Evolutionary conservation across 1,140 invertebrate genomes (phyloP).

Genomic region (Plodia interpunctella): DNA sequence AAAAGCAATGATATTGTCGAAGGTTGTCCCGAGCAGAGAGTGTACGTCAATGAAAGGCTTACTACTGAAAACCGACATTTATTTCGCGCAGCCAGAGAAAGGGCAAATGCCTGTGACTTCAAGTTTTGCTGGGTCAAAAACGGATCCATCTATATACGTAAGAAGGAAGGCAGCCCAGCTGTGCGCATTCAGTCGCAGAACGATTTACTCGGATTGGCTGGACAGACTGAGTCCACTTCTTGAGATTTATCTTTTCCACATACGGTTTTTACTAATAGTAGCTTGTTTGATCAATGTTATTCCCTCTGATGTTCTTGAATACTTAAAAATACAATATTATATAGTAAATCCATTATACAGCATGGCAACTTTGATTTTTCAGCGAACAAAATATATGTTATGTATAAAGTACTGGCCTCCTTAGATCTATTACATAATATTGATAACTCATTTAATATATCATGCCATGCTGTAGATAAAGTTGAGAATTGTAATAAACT

Average conservation of each 20-base stretch:
- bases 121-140: conserved; percentile 12
- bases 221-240: neutral
- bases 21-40: neutral
- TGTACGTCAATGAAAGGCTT: conserved; percentile 17
- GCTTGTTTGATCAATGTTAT: neutral
- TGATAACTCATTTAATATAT: conserved; percentile 3
- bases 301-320: neutral
- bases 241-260: too few species aligned
- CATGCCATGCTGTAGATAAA: neutral
- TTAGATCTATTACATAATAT: neutral
- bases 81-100: conserved; percentile 13
- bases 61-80: conserved; percentile 9
- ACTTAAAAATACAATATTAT: neutral
- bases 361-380: neutral
- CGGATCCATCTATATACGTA: neutral
- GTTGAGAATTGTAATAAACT: neutral
- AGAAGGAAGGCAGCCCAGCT: neutral
- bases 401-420: neutral
- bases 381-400: neutral
- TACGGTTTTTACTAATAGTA: too few species aligned
- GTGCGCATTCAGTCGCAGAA: neutral
- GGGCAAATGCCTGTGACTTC: neutral
- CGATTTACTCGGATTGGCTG: neutral
- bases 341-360: neutral
- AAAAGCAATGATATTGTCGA: conserved; percentile 10